Conservation (phyloP, 2,888 invertebrate species). For the Pandemis cinnamomeana region DNA sequence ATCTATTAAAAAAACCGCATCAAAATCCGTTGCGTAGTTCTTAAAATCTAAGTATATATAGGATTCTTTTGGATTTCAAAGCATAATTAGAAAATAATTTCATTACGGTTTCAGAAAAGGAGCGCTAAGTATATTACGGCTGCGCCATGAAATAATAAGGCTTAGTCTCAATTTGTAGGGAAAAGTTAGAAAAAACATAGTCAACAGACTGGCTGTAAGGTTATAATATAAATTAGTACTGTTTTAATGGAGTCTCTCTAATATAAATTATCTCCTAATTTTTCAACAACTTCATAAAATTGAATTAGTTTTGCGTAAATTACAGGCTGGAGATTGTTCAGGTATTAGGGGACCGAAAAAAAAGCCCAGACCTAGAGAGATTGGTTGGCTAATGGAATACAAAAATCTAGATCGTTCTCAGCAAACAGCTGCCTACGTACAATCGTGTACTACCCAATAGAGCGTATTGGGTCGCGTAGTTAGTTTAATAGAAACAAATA, state of each 20-base stretch:
- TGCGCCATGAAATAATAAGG: conserved; percentile 2
- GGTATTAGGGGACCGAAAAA: not conserved
- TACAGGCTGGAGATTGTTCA: not conserved
- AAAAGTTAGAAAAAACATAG: not conserved
- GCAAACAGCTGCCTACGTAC: conserved; percentile 16
- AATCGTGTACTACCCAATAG: conserved; percentile 27
- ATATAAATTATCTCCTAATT: not conserved
- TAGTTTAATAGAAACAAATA: conserved; percentile 40
- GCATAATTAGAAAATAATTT: not conserved
- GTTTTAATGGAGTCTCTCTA: not conserved
- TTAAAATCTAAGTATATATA: too few relatives aligned
- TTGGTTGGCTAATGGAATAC: not conserved
- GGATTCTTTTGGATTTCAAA: not conserved
- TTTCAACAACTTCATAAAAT: not conserved
- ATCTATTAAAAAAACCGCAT: too few relatives aligned
- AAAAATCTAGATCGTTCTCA: conserved; percentile 25
- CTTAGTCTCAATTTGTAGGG: not conserved
- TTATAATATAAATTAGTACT: not conserved
- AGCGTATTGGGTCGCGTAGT: conserved; percentile 32
- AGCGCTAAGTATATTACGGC: not conserved
- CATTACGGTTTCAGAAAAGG: conserved; percentile 6
- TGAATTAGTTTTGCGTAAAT: not conserved
- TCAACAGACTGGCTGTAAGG: not conserved
- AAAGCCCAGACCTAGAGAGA: not conserved
- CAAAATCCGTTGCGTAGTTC: too few relatives aligned